Percentiles rank a stretch among this genome's conserved stretches.
phyloP scores from a whole-genome alignment of 30 jellyfish, hydroid and myxozoan genomes.

The Cassiopea xamachana region DNA sequence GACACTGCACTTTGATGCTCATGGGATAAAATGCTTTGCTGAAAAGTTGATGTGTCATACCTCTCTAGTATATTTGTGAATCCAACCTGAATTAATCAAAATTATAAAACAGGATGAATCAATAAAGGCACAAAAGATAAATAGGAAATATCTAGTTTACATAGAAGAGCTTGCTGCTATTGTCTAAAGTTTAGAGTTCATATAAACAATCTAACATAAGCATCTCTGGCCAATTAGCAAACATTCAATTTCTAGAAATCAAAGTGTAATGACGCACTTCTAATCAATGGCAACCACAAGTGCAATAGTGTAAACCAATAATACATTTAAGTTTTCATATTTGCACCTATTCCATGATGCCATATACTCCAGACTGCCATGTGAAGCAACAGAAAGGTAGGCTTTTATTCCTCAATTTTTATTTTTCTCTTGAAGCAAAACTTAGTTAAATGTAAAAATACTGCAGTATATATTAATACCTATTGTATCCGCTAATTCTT shows the following conservation, averaged over 20 bases:
- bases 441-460: too few species aligned
- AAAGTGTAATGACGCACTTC: neutral
- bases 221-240: neutral
- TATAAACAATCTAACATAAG: neutral
- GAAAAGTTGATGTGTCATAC: constrained; percentile 55
- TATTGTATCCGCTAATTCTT: too few species aligned
- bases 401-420: too few species aligned
- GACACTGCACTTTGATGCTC: neutral
- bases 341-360: too few species aligned
- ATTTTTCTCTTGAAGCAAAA: too few species aligned
- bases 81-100: constrained; percentile 20
- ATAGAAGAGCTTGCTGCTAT: neutral
- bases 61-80: constrained; percentile 7
- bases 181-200: neutral
- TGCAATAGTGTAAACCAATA: too few species aligned
- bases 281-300: too few species aligned
- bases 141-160: neutral
- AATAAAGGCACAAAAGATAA: too few species aligned
- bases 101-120: neutral
- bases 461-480: too few species aligned
- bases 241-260: neutral
- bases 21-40: constrained; percentile 49
- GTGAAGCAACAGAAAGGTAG: too few species aligned
- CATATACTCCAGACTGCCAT: too few species aligned
- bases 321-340: too few species aligned